These are phyloP conservation scores for Vanessa tameamea DNA, from an alignment of 1,140 invertebrate species.

Conservation along the genomic window DNA sequence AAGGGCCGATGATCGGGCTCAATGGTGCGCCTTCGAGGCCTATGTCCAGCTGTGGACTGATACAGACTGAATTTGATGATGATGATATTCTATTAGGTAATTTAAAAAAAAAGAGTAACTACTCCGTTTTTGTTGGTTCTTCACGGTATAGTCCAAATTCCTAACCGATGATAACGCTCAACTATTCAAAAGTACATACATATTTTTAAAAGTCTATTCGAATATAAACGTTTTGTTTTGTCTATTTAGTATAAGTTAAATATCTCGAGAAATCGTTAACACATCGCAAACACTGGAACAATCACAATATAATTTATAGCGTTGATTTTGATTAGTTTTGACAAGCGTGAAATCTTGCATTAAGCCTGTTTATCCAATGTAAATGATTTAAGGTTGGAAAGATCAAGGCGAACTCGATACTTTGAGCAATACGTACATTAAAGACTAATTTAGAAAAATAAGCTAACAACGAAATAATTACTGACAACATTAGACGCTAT, in stretches of 20 bases:
- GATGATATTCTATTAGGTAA: too few species aligned
- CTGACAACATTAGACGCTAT: neutral
- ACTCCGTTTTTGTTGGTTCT: too few species aligned
- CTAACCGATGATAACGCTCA: too few species aligned
- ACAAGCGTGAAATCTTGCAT: conserved; percentile 38
- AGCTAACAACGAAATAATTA: neutral
- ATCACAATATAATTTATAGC: conserved; percentile 20
- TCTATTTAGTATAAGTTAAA: neutral
- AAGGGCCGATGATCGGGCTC: too few species aligned
- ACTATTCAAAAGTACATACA: too few species aligned
- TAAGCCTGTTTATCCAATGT: conserved; percentile 36
- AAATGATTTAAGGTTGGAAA: conserved; percentile 41
- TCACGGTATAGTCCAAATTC: too few species aligned
- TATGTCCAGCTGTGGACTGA: too few species aligned
- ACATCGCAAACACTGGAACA: neutral
- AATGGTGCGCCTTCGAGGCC: too few species aligned
- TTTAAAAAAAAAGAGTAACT: too few species aligned
- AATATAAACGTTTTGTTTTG: too few species aligned
- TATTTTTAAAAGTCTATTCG: too few species aligned
- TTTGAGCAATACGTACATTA: conserved; percentile 34
- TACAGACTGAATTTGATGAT: too few species aligned
- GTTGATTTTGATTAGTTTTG: conserved; percentile 31
- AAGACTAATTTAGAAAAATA: conserved; percentile 14
- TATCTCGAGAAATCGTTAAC: neutral
- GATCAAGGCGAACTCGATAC: conserved; percentile 42